Evolutionary conservation across 2,113 vertebrate genomes (phyloP).

Genomic region (Platichthys flesus): DNA sequence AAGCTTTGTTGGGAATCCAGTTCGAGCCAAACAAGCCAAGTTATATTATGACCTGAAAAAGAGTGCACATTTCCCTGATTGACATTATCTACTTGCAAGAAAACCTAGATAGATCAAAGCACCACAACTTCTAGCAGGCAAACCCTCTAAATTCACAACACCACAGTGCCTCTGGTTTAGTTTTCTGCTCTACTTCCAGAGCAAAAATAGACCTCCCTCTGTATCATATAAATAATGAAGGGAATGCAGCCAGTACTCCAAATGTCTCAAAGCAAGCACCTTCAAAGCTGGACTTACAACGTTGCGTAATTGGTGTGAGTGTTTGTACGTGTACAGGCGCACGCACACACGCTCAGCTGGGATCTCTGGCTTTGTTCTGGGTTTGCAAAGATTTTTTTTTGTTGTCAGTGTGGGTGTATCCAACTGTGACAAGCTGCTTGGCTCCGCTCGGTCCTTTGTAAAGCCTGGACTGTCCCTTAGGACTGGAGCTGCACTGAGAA

Average conservation of each 20-base stretch:
- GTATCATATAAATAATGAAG: slow-evolving; percentile 34
- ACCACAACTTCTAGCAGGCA: slow-evolving; percentile 41
- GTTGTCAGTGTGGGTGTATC: slow-evolving; percentile 81
- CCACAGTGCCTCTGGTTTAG: slow-evolving; percentile 42
- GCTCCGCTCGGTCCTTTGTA: slow-evolving; percentile 62
- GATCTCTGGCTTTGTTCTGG: slow-evolving; percentile 82
- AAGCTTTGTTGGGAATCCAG: slow-evolving; percentile 24
- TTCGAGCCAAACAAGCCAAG: slow-evolving; percentile 39
- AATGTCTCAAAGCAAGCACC: slow-evolving; percentile 34
- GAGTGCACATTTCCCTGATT: slow-evolving; percentile 32
- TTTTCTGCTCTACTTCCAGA: slow-evolving; percentile 51
- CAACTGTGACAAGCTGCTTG: slow-evolving; percentile 82
- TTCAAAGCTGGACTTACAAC: slow-evolving; percentile 40
- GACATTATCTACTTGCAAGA: slow-evolving; percentile 51
- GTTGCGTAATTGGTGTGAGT: slow-evolving; percentile 61
- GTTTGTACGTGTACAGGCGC: slow-evolving; percentile 60
- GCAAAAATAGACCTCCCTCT: slow-evolving; percentile 53
- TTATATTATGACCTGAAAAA: slow-evolving; percentile 41
- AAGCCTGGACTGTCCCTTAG: slow-evolving; percentile 76
- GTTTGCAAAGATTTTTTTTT: slow-evolving; percentile 79
- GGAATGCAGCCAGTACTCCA: slow-evolving; percentile 25
- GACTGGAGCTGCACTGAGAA: slow-evolving; percentile 61
- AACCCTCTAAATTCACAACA: slow-evolving; percentile 37
- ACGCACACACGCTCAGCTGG: slow-evolving; percentile 76
- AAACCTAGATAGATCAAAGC: slow-evolving; percentile 65